phyloP scores from a whole-genome alignment of 2,113 vertebrate genomes.

The Oreochromis aureus region DNA sequence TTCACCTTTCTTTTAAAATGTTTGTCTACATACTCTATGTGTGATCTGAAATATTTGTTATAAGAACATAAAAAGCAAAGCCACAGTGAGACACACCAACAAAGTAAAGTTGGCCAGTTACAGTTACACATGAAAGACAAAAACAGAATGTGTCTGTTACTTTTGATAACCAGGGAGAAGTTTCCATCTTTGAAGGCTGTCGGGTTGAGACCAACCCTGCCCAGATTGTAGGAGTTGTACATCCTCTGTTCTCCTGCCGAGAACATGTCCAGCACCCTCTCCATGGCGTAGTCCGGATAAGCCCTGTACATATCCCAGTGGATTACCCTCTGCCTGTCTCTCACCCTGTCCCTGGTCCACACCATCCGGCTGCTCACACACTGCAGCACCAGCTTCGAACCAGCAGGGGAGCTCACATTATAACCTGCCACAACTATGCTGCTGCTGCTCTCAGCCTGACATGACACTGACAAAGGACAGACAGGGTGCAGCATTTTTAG shows the following conservation, averaged over 20 bases:
- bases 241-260: constrained; percentile 85
- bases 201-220: constrained; percentile 75
- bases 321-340: constrained; percentile 89
- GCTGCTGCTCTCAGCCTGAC: constrained; percentile 68
- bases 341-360: constrained; percentile 87
- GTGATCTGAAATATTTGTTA: not conserved
- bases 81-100: not conserved
- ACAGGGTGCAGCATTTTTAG: not conserved
- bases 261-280: constrained; percentile 87
- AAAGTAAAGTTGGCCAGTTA: not conserved
- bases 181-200: constrained; percentile 86
- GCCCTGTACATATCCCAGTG: constrained; percentile 86
- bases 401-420: constrained; percentile 73
- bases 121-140: not conserved
- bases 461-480: constrained; percentile 32
- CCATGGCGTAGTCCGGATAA: constrained; percentile 61
- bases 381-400: constrained; percentile 76
- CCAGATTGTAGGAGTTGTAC: constrained; percentile 80
- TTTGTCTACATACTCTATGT: not conserved
- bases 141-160: constrained; percentile 26
- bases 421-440: constrained; percentile 80
- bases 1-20: not conserved
- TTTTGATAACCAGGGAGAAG: constrained; percentile 85
- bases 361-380: constrained; percentile 91
- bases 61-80: not conserved